phyloP scores from a whole-genome alignment of 1,140 invertebrate genomes.

The Drosophila orena region DNA sequence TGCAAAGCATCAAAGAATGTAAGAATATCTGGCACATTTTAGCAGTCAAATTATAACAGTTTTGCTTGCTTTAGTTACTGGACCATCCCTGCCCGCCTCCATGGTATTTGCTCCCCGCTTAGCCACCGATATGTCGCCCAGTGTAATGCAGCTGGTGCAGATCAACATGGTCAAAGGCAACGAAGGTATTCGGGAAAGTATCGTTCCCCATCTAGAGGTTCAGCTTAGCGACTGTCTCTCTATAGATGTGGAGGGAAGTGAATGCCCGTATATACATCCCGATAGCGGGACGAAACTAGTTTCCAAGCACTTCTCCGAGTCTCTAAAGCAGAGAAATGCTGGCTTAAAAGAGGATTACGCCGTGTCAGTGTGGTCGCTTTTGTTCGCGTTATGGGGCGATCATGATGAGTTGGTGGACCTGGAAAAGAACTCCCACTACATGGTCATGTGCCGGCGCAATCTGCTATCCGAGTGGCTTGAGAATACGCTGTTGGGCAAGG shows the following conservation, averaged over 20 bases:
- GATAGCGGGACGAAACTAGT: slow-evolving; percentile 81
- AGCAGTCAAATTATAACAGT: not conserved
- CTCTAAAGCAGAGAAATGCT: slow-evolving; percentile 79
- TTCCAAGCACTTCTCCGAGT: slow-evolving; percentile 85
- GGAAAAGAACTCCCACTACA: slow-evolving; percentile 65
- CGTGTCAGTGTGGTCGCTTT: slow-evolving; percentile 91
- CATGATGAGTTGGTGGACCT: slow-evolving; percentile 85
- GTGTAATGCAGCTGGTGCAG: slow-evolving; percentile 65
- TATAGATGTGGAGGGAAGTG: slow-evolving; percentile 84
- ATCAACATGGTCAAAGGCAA: slow-evolving; percentile 61
- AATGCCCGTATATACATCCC: slow-evolving; percentile 85
- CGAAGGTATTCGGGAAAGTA: slow-evolving; percentile 66
- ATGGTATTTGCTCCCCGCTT: slow-evolving; percentile 53
- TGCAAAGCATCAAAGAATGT: slow-evolving; percentile 51
- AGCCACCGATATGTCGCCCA: slow-evolving; percentile 57
- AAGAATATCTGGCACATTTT: not conserved
- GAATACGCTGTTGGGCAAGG: slow-evolving; percentile 69
- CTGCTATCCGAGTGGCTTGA: slow-evolving; percentile 82
- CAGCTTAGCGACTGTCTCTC: slow-evolving; percentile 85
- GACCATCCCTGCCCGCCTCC: slow-evolving; percentile 18
- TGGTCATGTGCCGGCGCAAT: slow-evolving; percentile 77
- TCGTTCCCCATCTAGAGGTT: slow-evolving; percentile 85
- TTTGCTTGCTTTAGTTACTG: slow-evolving; percentile 14
- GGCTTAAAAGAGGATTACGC: slow-evolving; percentile 84
- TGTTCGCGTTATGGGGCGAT: slow-evolving; percentile 93